Percentiles rank a stretch among this genome's conserved stretches.
phyloP scores from a whole-genome alignment of 2,113 vertebrate species.

The Tragulus kanchil region DNA sequence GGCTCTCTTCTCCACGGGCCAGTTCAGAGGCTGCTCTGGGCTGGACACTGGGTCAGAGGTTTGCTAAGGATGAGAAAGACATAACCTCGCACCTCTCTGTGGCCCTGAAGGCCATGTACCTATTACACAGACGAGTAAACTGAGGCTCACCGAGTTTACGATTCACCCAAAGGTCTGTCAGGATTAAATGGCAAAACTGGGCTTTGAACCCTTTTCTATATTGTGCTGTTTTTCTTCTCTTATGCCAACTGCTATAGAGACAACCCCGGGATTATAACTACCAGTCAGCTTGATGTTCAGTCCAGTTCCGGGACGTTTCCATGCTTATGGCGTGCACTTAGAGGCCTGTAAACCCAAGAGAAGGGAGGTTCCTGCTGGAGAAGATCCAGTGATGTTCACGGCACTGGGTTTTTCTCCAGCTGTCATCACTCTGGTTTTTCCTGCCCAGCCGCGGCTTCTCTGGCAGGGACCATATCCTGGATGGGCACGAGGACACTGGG shows the following conservation, averaged over 20 bases:
- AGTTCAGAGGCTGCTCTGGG: neutral
- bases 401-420: neutral
- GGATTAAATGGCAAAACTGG: neutral
- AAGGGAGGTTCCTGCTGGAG: neutral
- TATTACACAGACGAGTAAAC: neutral
- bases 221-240: neutral
- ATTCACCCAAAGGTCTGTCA: neutral
- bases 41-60: neutral
- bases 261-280: neutral
- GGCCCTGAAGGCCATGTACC: neutral
- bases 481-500: rapidly evolving
- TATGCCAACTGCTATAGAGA: neutral
- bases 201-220: neutral
- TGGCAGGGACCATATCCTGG: neutral
- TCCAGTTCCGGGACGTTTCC: neutral
- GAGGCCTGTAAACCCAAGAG: neutral
- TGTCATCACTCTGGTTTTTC: neutral
- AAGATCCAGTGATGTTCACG: neutral
- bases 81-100: neutral
- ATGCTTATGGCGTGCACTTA: neutral
- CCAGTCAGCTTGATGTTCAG: neutral
- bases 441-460: neutral
- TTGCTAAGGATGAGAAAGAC: neutral
- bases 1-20: neutral
- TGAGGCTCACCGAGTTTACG: neutral